Base-by-base conservation (phyloP, 2,113 vertebrate species). In the Corythornis vintsioides region DNA sequence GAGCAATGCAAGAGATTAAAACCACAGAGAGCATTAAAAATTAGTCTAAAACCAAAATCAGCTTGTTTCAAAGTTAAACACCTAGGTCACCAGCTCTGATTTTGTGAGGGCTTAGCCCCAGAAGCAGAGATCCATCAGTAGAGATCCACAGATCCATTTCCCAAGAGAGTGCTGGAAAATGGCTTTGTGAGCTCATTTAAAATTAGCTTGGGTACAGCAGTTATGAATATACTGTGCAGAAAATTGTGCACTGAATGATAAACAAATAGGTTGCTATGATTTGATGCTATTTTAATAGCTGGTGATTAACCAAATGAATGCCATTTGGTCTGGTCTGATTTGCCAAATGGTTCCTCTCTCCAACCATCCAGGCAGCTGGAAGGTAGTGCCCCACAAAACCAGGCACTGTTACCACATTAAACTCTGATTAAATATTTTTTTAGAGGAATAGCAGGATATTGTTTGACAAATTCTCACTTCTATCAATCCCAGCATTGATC, bases 121-220 rank as follows among this genome's bases (percentile, higher is more conserved):
- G 50, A 95, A 96, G 92, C 94, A 96, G 89, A 96, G 94, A 96
- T 97, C n/a, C 42, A 96, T 97, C 92, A 94, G 96, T 38, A 38
- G 38, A 38, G 38, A 38, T 96, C 89, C 92, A 77, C 86, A 88
- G 61, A 96, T 93, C 84, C 89, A 87, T 94, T 96, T 96, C 93
- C 93, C 92, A 94, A 94, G 95, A 94, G 94, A 86, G 33, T 82
- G 85, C 94, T 95, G 93, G 97, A 91, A 84, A 94, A 83, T 77
- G 88, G 86, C 91, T 96, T 87, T 95, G 93, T 87, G 92, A 95
- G 97, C 91, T 96, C 94, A 89, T 95, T 98, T 97, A 96, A 97
- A 97, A 96, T 96, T 97, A 97, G 96, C 96, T 95, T 96, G 97
- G 95, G 97, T 97, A 97, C 96, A 97, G 96, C 94, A 97, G 95